Evolutionary conservation across 2,113 vertebrate genomes (phyloP), one percentile per base, ranked within the genome.

Genomic region (Delphinapterus leucas): DNA sequence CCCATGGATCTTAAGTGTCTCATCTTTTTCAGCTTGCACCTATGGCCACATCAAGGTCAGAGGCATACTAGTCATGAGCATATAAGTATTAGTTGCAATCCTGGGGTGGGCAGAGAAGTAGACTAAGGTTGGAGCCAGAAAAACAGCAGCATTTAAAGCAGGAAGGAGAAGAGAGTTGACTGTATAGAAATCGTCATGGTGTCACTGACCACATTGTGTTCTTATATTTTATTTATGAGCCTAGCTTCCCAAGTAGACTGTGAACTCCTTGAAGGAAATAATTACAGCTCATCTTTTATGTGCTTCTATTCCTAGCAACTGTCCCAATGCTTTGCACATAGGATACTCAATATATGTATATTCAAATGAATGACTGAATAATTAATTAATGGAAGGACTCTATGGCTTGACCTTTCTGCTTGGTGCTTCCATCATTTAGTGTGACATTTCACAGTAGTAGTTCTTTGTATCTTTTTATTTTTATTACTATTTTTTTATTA

Each of bases 401-500:
- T 71, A 25, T 67, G 44, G 88, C n/a, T 95, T 96, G 76, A 73
- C 38, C 87, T 82, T 92, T 92, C 91, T 90, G 20, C 15, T 63
- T 74, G 6, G 60, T 77, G 15, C 36, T 70, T 74, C 74, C 47
- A 76, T 86, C 81, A 61, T 55, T 81, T 71, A 71, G 41, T 81
- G 47, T 87, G 79, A 95, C 61, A 70, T 93, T 93, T 93, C 82
- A 49, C 33, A 79, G 28, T 47, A 38, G 49, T 67, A 28, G 41
- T 94, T 90, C 80, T 81, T 86, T 67, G 38, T 38, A 15, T 89
- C 55, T 87, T 90, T 91, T 95, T 73, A 83, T 44, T n/a, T 92
- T 92, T 80, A 74, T 84, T 84, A 55, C 28, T 49, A 76, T 93
- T 79, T 93, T 79, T 95, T 87, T 88, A 93, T 85, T 92, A 36